Evolutionary conservation across 2,797 vertebrate species (phyloP).

Genomic region (Luscinia megarhynchos): DNA sequence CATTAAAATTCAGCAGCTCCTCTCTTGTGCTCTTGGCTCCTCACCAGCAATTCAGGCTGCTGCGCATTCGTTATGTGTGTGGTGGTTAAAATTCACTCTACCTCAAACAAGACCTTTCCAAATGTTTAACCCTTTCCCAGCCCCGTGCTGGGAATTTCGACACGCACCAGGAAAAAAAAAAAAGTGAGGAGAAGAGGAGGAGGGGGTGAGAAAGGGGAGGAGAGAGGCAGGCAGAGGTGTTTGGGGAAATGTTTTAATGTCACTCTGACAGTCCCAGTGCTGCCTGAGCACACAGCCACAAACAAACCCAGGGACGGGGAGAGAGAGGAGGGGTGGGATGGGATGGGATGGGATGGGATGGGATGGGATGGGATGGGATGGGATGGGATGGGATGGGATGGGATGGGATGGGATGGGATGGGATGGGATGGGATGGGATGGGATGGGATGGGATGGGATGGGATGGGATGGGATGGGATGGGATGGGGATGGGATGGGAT

Average conservation of each 20-base stretch:
- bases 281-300: neutral
- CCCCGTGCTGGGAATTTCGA: neutral
- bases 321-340: neutral
- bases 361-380: neutral
- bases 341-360: neutral
- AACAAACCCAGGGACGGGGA: neutral
- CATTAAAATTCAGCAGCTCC: slow-evolving; percentile 98
- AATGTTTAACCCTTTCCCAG: slow-evolving; percentile 62
- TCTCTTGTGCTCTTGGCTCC: slow-evolving; percentile 84
- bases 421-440: neutral
- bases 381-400: neutral
- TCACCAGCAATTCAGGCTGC: slow-evolving; percentile 82
- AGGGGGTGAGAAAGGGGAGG: neutral
- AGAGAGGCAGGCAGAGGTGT: slow-evolving; percentile 15
- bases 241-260: slow-evolving; percentile 20
- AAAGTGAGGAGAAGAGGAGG: neutral
- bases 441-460: no score
- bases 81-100: slow-evolving; percentile 82
- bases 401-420: neutral
- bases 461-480: no score
- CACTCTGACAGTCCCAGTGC: neutral
- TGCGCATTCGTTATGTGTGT: slow-evolving; percentile 85
- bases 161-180: neutral
- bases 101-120: slow-evolving; percentile 71
- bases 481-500: no score